These are phyloP conservation scores for Ectemnius continuus DNA, from an alignment of 2,888 invertebrate genomes.

Conservation along the genomic window DNA sequence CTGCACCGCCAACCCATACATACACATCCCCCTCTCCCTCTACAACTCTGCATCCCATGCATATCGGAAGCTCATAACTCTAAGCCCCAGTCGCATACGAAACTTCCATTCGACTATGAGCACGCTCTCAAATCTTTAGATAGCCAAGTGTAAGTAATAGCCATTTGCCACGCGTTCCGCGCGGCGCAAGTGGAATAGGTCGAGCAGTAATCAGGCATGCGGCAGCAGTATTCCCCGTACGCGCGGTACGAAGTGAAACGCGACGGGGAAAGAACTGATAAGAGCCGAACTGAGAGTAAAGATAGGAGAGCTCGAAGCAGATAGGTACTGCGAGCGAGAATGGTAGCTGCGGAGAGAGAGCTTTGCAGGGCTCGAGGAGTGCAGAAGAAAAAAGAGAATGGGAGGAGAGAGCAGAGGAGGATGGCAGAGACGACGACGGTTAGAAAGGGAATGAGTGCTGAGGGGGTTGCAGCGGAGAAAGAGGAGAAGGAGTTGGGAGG, in stretches of 20 bases:
- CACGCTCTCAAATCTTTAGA: too few relatives aligned
- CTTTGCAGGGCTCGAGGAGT: conserved; percentile 5
- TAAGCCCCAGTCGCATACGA: not conserved
- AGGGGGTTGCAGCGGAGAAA: conserved; percentile 37
- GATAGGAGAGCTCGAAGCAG: conserved; percentile 12
- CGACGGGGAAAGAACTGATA: not conserved
- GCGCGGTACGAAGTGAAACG: conserved; percentile 21
- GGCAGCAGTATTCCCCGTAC: too few relatives aligned
- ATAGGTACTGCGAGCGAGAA: conserved; percentile 13
- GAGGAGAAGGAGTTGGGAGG: conserved; percentile 42
- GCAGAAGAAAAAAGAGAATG: conserved; percentile 9
- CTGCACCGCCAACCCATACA: not conserved
- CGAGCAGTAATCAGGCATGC: too few relatives aligned
- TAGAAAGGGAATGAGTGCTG: conserved; percentile 48
- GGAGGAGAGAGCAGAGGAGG: conserved; percentile 23
- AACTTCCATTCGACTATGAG: too few relatives aligned
- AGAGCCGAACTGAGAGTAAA: conserved; percentile 3
- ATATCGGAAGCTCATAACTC: conserved; percentile 6
- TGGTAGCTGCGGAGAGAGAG: conserved; percentile 13
- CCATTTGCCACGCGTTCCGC: too few relatives aligned
- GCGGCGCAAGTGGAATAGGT: too few relatives aligned
- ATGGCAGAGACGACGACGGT: conserved; percentile 47
- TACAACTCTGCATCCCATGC: not conserved
- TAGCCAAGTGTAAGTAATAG: too few relatives aligned
- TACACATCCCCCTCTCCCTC: not conserved